Percentiles rank a stretch among this genome's conserved stretches.
phyloP scores from a whole-genome alignment of 2,113 vertebrate genomes.

The Nematolebias whitei region DNA sequence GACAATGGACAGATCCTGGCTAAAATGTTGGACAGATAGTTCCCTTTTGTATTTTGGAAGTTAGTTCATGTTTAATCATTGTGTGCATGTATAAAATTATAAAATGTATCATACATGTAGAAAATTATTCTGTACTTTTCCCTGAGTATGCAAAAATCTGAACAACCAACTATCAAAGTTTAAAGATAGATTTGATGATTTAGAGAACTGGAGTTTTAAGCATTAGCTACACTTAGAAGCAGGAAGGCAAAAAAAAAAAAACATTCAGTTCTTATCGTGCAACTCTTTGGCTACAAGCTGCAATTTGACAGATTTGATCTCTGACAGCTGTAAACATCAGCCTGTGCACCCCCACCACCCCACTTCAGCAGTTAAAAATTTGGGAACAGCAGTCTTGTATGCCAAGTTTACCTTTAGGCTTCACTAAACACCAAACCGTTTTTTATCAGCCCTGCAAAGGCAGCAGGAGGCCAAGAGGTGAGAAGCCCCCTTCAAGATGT shows the following conservation, averaged over 20 bases:
- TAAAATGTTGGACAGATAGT: neutral
- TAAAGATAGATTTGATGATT: neutral
- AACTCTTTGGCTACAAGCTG: slow-evolving; percentile 41
- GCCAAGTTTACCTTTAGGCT: neutral
- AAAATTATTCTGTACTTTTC: neutral
- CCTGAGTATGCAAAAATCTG: neutral
- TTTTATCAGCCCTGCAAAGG: slow-evolving; percentile 17
- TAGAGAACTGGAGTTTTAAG: neutral
- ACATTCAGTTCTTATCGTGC: slow-evolving; percentile 47
- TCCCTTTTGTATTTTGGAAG: neutral
- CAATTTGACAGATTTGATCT: slow-evolving; percentile 70
- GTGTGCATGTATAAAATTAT: too few species aligned
- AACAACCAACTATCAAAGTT: neutral
- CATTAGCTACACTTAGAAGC: neutral
- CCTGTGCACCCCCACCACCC: slow-evolving; percentile 11
- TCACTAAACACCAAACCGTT: neutral
- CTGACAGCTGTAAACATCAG: slow-evolving; percentile 44
- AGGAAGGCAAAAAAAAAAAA: slow-evolving; percentile 17
- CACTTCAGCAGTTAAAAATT: neutral
- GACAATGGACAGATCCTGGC: neutral
- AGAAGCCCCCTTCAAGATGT: slow-evolving; percentile 39
- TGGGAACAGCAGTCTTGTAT: neutral
- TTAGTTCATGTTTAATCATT: neutral
- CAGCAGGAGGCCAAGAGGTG: slow-evolving; percentile 33
- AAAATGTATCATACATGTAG: too few species aligned